Evolutionary conservation across 1,140 invertebrate genomes (phyloP).

Genomic region (Aplysia californica): DNA sequence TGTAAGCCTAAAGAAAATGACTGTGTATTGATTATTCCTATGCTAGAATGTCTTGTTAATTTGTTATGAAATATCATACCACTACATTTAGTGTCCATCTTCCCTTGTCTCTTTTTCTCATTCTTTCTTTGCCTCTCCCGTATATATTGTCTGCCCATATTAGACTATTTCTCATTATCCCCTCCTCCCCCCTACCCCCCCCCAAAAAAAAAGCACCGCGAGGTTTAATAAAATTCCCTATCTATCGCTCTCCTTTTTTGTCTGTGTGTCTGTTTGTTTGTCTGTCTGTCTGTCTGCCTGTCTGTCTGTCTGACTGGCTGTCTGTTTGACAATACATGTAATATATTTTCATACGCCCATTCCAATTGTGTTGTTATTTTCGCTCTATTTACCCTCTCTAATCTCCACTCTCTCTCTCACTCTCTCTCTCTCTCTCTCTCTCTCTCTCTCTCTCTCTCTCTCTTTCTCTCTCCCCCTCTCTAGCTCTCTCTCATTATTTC

Average conservation of each 20-base stretch:
- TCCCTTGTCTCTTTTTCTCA: neutral
- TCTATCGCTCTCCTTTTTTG: neutral
- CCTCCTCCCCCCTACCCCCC: neutral
- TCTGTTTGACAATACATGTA: neutral
- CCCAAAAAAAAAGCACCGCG: neutral
- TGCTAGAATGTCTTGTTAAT: too few relatives aligned
- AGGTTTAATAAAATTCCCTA: neutral
- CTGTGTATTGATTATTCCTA: too few relatives aligned
- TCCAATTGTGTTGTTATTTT: neutral
- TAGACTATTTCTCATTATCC: neutral
- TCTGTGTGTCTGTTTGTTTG: neutral
- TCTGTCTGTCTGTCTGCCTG: neutral
- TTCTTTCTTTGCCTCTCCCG: neutral
- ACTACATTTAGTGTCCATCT: neutral
- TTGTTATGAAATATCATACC: neutral
- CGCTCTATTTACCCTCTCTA: neutral
- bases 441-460: too few relatives aligned
- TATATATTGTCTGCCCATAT: neutral
- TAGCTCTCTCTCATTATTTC: too few relatives aligned
- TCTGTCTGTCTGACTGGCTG: neutral
- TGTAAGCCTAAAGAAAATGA: too few relatives aligned
- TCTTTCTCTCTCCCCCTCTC: too few relatives aligned
- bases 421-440: too few relatives aligned
- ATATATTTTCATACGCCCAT: neutral
- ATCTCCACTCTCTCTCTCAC: neutral